Evolutionary conservation across 2,797 vertebrate species (phyloP).

Genomic region (Ptychadena robeensis): DNA sequence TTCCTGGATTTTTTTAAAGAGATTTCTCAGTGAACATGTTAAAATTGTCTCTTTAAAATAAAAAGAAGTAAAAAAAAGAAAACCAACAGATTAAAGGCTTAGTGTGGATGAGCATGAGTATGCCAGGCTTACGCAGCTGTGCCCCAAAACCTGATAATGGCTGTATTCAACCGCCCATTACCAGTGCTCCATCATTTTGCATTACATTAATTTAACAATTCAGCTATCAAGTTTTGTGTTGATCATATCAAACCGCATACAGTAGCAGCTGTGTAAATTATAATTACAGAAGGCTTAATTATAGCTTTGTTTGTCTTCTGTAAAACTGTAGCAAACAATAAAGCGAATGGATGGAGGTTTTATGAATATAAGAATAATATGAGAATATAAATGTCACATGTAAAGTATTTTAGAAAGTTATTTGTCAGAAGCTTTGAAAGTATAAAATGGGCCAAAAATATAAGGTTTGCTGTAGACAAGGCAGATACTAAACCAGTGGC

Average conservation of each 20-base stretch:
- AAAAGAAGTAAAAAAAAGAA: constrained; percentile 15
- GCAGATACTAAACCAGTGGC: no score
- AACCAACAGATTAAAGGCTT: constrained; percentile 38
- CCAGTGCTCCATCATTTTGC: constrained; percentile 43
- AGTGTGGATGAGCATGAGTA: constrained; percentile 25
- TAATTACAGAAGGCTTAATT: constrained; percentile 30
- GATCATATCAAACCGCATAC: constrained; percentile 61
- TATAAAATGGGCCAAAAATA: no score
- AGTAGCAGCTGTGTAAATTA: constrained; percentile 67
- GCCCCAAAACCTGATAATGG: constrained; percentile 49
- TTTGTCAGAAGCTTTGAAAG: no score
- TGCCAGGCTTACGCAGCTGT: constrained; percentile 54
- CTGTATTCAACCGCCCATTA: constrained; percentile 33
- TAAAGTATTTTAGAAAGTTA: no score
- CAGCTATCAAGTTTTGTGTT: constrained; percentile 57
- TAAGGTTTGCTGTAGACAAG: no score
- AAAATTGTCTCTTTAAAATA: constrained; percentile 34
- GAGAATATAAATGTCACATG: background rate
- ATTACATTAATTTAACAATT: constrained; percentile 56
- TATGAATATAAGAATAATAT: constrained; percentile 22
- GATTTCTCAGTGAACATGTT: constrained; percentile 44
- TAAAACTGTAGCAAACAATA: constrained; percentile 33
- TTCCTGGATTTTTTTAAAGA: constrained; percentile 43
- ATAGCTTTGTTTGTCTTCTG: constrained; percentile 38
- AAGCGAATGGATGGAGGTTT: constrained; percentile 5